Evolutionary conservation across 2,113 vertebrate species (phyloP).

Genomic region (Salvelinus alpinus): DNA sequence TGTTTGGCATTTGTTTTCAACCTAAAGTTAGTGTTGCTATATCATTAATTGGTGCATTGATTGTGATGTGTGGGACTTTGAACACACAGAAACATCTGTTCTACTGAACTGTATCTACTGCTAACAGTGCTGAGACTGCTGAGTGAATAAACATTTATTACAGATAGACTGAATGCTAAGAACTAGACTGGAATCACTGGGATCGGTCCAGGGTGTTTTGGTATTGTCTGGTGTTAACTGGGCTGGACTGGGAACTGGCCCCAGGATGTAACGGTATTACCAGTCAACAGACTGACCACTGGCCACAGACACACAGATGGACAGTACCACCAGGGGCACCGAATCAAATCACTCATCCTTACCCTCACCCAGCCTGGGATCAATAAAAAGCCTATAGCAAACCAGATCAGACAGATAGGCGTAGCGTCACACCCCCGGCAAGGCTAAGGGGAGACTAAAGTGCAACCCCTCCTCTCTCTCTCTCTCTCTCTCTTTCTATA

Average conservation of each 20-base stretch:
- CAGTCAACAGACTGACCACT: conserved; percentile 35
- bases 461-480: conserved; percentile 31
- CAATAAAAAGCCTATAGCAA: conserved; percentile 53
- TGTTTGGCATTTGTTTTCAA: neutral
- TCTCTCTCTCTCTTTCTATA: neutral
- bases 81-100: no score
- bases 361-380: conserved; percentile 43
- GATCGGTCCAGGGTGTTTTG: conserved; percentile 13
- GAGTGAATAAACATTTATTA: neutral
- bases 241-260: conserved; percentile 5
- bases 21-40: neutral
- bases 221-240: conserved; percentile 37
- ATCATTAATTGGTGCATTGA: neutral
- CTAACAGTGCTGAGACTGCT: neutral
- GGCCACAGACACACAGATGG: conserved; percentile 67
- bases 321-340: conserved; percentile 52
- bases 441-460: conserved; percentile 23
- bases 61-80: neutral
- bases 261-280: conserved; percentile 28
- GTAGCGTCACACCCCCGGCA: conserved; percentile 56
- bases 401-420: conserved; percentile 59
- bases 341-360: neutral
- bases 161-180: neutral
- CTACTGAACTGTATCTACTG: no score
- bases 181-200: conserved; percentile 5